phyloP scores from a whole-genome alignment of 1,140 invertebrate species.

The Melitaea cinxia region DNA sequence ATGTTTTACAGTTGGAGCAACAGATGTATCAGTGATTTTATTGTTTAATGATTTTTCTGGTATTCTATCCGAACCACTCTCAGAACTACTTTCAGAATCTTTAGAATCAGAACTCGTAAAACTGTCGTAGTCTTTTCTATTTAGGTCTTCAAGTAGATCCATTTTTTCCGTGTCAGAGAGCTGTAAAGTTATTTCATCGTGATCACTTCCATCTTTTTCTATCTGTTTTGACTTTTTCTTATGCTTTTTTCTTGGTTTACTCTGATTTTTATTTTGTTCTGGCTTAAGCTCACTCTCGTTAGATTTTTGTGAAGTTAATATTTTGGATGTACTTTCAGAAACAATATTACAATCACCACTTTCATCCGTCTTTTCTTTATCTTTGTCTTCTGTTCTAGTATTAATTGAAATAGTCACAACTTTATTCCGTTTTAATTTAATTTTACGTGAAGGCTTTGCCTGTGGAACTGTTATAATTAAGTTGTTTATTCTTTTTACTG shows the following conservation, averaged over 20 bases:
- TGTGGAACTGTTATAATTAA: conserved; percentile 65
- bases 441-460: conserved; percentile 58
- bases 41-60: conserved; percentile 3
- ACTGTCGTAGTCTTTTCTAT: conserved; percentile 58
- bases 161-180: conserved; percentile 79
- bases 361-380: conserved; percentile 10
- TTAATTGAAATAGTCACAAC: conserved; percentile 8
- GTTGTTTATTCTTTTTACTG: conserved; percentile 60
- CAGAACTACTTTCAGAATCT: conserved; percentile 52
- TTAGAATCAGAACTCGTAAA: conserved; percentile 37
- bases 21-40: conserved; percentile 10
- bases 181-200: conserved; percentile 77
- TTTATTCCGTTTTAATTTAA: conserved; percentile 76
- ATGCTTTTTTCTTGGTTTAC: conserved; percentile 58
- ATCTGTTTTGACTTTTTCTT: conserved; percentile 54
- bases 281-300: background rate
- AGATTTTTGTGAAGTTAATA: background rate
- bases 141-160: conserved; percentile 75
- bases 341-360: background rate
- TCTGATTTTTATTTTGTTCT: conserved; percentile 37
- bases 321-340: background rate
- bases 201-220: conserved; percentile 62
- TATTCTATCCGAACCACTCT: conserved; percentile 25
- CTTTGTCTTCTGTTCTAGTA: conserved; percentile 22
- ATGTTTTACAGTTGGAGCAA: too few relatives aligned